Percentiles rank a stretch among this genome's conserved stretches.
Evolutionary conservation across 2,113 vertebrate species (phyloP).

Genomic region (Silurus meridionalis): DNA sequence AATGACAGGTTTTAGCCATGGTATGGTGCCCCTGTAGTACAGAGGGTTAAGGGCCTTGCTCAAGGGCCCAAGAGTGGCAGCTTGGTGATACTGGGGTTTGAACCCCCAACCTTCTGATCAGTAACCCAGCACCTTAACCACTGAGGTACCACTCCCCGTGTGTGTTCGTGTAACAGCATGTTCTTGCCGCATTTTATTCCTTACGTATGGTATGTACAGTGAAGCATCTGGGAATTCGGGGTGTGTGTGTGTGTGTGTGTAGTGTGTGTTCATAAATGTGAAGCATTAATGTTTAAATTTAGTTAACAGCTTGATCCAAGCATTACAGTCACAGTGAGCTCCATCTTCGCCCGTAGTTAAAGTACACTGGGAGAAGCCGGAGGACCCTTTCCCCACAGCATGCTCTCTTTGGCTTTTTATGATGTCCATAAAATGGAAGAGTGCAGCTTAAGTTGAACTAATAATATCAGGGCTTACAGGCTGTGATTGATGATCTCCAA

Average conservation of each 20-base stretch:
- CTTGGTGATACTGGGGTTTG: no score
- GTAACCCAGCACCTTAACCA: no score
- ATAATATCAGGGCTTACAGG: constrained; percentile 82
- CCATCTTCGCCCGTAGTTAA: constrained; percentile 52
- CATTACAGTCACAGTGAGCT: constrained; percentile 38
- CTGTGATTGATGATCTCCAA: constrained; percentile 92
- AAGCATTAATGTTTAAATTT: constrained; percentile 33
- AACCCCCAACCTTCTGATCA: no score
- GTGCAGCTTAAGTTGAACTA: constrained; percentile 88
- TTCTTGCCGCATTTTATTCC: not conserved
- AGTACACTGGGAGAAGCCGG: constrained; percentile 52
- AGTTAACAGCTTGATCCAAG: constrained; percentile 32
- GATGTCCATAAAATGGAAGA: constrained; percentile 90
- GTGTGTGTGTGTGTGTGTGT: not conserved
- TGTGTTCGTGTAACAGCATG: not conserved
- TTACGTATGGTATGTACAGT: not conserved
- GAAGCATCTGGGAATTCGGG: not conserved
- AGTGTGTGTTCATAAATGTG: constrained; percentile 30
- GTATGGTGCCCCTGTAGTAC: no score
- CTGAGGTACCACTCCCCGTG: no score
- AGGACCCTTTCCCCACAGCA: constrained; percentile 63
- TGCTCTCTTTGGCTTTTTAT: constrained; percentile 74
- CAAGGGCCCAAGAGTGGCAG: no score
- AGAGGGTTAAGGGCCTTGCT: no score
- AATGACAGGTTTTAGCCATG: no score